A percentile compares a stretch with the other conserved stretches of the same genome.
phyloP scores from a whole-genome alignment of 2,888 invertebrate species.

The Nowickia ferox region DNA sequence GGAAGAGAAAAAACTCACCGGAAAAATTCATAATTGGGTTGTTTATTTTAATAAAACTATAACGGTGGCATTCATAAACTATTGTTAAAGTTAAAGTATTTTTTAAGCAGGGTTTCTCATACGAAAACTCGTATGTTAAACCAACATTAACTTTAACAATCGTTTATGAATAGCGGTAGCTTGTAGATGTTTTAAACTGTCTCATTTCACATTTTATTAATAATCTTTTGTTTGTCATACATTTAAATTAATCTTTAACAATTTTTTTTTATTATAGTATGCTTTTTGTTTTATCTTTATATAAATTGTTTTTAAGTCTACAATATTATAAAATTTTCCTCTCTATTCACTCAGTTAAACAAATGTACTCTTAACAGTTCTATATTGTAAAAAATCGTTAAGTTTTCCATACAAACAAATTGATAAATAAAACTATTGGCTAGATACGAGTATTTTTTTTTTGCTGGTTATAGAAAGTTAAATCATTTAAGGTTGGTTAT shows the following conservation, averaged over 20 bases:
- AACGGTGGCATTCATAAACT: no score
- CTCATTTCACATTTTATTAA: constrained; percentile 34
- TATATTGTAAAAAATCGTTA: constrained; percentile 39
- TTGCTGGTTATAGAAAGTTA: constrained; percentile 16
- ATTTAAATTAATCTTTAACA: constrained; percentile 48
- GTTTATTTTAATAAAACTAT: no score
- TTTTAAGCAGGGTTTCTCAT: no score
- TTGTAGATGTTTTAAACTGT: neutral
- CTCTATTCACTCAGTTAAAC: constrained; percentile 18
- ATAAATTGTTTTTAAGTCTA: constrained; percentile 42
- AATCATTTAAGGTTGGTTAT: neutral
- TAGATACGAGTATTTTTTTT: neutral
- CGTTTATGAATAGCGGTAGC: neutral
- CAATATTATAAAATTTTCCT: constrained; percentile 49
- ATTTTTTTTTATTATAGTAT: constrained; percentile 26
- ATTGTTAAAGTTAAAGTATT: no score
- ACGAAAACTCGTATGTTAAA: no score
- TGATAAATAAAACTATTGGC: constrained; percentile 2
- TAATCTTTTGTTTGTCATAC: constrained; percentile 43
- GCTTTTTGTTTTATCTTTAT: constrained; percentile 12
- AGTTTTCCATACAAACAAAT: neutral
- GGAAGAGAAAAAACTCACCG: no score
- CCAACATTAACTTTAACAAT: no score
- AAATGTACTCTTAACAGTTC: constrained; percentile 22
- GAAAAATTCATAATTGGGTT: no score